Evolutionary conservation across 2,113 vertebrate genomes (phyloP).

Genomic region (Tragelaphus imberbis): DNA sequence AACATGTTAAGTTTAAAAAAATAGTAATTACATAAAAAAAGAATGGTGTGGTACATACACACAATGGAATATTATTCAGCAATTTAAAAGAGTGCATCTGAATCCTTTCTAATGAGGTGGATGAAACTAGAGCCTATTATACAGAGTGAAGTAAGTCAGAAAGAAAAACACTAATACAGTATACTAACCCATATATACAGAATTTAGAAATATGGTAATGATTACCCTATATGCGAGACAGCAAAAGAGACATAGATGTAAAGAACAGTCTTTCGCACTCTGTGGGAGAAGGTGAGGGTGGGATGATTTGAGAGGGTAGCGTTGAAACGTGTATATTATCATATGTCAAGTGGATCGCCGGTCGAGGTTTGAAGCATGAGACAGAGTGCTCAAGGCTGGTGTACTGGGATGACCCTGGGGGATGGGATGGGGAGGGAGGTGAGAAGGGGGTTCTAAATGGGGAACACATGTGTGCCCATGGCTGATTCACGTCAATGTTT

Average conservation of each 20-base stretch:
- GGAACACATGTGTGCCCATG: rapidly evolving
- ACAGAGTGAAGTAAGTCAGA: background rate
- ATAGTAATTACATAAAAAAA: too few relatives aligned
- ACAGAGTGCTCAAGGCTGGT: background rate
- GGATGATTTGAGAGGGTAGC: background rate
- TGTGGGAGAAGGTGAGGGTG: background rate
- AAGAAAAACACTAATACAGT: background rate
- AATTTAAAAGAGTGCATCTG: background rate
- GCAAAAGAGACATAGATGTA: background rate
- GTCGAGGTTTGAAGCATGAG: background rate
- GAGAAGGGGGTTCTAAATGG: background rate
- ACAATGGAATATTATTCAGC: background rate
- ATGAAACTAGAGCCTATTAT: background rate
- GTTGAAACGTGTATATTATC: background rate
- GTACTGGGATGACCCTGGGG: background rate
- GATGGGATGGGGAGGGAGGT: background rate
- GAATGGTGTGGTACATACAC: background rate
- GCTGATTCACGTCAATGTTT: background rate
- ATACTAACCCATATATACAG: background rate
- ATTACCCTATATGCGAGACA: background rate
- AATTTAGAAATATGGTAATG: background rate
- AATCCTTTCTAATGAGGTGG: background rate
- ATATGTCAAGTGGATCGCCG: background rate
- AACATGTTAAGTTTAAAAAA: too few relatives aligned
- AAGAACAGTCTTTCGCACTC: background rate